phyloP scores from a whole-genome alignment of 2,797 vertebrate genomes.

The Cirrhinus molitorella region DNA sequence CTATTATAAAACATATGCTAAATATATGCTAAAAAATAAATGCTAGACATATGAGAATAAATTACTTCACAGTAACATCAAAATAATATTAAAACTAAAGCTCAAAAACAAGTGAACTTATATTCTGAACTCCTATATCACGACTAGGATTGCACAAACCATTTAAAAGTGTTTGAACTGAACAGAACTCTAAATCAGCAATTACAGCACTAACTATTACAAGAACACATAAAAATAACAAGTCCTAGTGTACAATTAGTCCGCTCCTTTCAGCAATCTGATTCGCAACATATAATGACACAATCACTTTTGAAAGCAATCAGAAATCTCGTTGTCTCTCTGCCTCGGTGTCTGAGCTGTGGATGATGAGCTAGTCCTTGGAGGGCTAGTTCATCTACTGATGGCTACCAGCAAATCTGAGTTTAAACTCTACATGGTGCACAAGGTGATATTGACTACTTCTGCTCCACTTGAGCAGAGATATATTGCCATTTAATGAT shows the following conservation, averaged over 20 bases:
- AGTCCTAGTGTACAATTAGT: constrained; percentile 2
- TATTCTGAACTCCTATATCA: not conserved
- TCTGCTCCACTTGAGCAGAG: constrained; percentile 75
- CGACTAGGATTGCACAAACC: not conserved
- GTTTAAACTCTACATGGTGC: constrained; percentile 71
- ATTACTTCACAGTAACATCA: not conserved
- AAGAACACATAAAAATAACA: constrained; percentile 5
- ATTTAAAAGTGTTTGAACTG: not conserved
- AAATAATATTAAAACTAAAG: not conserved
- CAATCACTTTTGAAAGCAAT: constrained; percentile 71
- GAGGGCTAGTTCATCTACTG: constrained; percentile 70
- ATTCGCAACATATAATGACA: constrained; percentile 49
- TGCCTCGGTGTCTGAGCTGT: constrained; percentile 71
- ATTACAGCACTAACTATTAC: not conserved
- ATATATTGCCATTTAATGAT: constrained; percentile 76
- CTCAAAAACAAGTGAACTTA: not conserved
- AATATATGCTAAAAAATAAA: not conserved
- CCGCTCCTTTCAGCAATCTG: constrained; percentile 28
- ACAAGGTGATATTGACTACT: constrained; percentile 77
- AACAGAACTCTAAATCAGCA: constrained; percentile 2
- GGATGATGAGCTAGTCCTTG: constrained; percentile 70
- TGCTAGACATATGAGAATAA: not conserved
- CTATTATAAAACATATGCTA: too few species aligned
- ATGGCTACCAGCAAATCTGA: constrained; percentile 66
- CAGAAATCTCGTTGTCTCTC: constrained; percentile 71